A percentile compares a stretch with the other conserved stretches of the same genome.
phyloP scores from a whole-genome alignment of 1,140 invertebrate genomes.

The Acarapis woodi region DNA sequence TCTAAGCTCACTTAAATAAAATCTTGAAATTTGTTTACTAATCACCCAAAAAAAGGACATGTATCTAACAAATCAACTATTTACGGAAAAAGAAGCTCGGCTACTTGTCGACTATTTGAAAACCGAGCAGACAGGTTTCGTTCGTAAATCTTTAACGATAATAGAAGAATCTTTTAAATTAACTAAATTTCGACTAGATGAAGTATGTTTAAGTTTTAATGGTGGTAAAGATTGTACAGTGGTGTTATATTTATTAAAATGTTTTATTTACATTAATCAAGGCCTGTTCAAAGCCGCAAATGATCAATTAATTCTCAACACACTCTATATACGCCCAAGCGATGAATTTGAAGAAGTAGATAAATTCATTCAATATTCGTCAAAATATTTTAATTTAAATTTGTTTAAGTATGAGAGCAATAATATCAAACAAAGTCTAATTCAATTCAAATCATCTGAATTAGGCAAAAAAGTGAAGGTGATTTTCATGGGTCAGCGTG shows the following conservation, averaged over 20 bases:
- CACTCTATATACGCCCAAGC: slow-evolving; percentile 38
- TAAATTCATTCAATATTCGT: slow-evolving; percentile 38
- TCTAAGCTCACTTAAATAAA: too few relatives aligned
- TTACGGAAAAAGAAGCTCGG: too few relatives aligned
- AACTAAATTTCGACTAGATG: too few relatives aligned
- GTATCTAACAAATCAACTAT: too few relatives aligned
- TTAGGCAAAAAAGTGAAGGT: slow-evolving; percentile 33
- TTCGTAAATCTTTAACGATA: too few relatives aligned
- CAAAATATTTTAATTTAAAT: slow-evolving; percentile 34
- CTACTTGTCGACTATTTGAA: too few relatives aligned
- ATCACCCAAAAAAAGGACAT: too few relatives aligned
- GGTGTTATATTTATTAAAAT: slow-evolving; percentile 41
- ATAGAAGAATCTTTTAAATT: too few relatives aligned
- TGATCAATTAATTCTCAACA: slow-evolving; percentile 20
- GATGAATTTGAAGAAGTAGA: slow-evolving; percentile 61
- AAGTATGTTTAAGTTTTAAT: slow-evolving; percentile 79
- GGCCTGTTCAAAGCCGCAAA: slow-evolving; percentile 21
- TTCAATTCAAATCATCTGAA: slow-evolving; percentile 26
- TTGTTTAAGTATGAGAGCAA: slow-evolving; percentile 33
- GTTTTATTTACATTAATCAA: too few relatives aligned
- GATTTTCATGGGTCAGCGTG: slow-evolving; percentile 56
- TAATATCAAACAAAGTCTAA: slow-evolving; percentile 33
- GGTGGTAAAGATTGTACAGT: slow-evolving; percentile 92
- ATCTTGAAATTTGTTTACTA: too few relatives aligned
- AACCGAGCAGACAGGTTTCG: too few relatives aligned